Percentiles rank a stretch among this genome's conserved stretches.
These are phyloP conservation scores for Corticium candelabrum DNA, from an alignment of 37 sponge, comb jelly and placozoan genomes.

Conservation along the genomic window DNA sequence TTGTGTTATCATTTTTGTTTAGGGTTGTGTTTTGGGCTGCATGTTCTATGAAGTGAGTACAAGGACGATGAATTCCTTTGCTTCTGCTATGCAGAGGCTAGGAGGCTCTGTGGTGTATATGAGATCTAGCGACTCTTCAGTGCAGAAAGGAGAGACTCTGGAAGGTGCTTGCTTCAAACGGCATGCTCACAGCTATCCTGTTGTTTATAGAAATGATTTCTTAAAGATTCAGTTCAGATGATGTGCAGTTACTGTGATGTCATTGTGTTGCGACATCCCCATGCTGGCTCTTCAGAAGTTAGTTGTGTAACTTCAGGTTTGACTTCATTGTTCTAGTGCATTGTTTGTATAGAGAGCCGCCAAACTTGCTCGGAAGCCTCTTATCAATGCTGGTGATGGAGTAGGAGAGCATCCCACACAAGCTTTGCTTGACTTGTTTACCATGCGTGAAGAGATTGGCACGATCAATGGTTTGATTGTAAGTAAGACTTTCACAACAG, in stretches of 20 bases:
- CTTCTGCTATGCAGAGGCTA: slow-evolving; percentile 92
- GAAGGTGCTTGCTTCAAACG: too few relatives aligned
- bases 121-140: slow-evolving; percentile 66
- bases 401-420: slow-evolving; percentile 98
- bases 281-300: slow-evolving; percentile 68
- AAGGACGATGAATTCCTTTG: slow-evolving; percentile 81
- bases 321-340: background rate
- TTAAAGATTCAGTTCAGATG: slow-evolving; percentile 77
- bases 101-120: slow-evolving; percentile 74
- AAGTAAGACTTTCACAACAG: slow-evolving; percentile 18
- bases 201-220: too few relatives aligned
- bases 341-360: slow-evolving; percentile 8
- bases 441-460: slow-evolving; percentile 97
- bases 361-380: slow-evolving; percentile 19
- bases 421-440: slow-evolving; percentile 94
- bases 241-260: slow-evolving; percentile 90
- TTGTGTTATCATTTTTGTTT: background rate
- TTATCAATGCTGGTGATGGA: slow-evolving; percentile 98
- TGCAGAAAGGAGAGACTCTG: slow-evolving; percentile 90
- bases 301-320: background rate
- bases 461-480: slow-evolving; percentile 96
- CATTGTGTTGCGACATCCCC: slow-evolving; percentile 84
- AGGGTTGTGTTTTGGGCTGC: slow-evolving; percentile 75
- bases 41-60: slow-evolving; percentile 99
- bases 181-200: too few relatives aligned